phyloP scores from a whole-genome alignment of 2,797 vertebrate genomes.

The Philypnodon macrostomus region DNA sequence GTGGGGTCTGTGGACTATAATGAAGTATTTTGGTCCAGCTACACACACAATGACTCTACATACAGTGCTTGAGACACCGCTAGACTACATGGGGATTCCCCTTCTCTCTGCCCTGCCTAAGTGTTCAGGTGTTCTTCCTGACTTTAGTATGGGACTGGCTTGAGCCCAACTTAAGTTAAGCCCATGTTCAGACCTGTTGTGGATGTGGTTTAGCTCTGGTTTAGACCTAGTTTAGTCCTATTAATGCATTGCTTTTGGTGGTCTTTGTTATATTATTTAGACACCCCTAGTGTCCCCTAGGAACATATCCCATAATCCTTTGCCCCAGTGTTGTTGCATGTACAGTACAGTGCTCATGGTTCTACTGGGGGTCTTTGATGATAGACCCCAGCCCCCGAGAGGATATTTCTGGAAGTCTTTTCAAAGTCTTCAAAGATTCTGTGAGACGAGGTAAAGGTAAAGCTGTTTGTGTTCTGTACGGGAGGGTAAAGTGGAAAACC shows the following conservation, averaged over 20 bases:
- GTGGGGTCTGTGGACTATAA: slow-evolving; percentile 40
- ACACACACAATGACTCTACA: slow-evolving; percentile 40
- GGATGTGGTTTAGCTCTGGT: too few species aligned
- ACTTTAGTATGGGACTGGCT: slow-evolving; percentile 37
- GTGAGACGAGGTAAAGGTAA: slow-evolving; percentile 27
- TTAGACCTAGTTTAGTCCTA: too few species aligned
- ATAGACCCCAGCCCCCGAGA: slow-evolving; percentile 39
- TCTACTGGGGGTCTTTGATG: slow-evolving; percentile 60
- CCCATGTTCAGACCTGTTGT: too few species aligned
- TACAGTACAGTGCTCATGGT: slow-evolving; percentile 15
- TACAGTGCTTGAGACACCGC: slow-evolving; percentile 43
- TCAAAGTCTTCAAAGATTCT: slow-evolving; percentile 50
- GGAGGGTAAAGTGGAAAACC: slow-evolving; percentile 14
- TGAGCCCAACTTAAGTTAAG: too few species aligned
- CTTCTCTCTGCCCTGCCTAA: slow-evolving; percentile 24
- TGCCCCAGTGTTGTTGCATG: slow-evolving; percentile 21
- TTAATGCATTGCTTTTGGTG: too few species aligned
- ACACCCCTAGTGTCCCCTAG: too few species aligned
- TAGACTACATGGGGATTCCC: slow-evolving; percentile 56
- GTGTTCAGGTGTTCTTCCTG: slow-evolving; percentile 61
- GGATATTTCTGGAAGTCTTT: slow-evolving; percentile 32
- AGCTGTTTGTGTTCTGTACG: slow-evolving; percentile 46
- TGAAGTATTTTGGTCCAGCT: slow-evolving; percentile 51
- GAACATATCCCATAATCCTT: slow-evolving; percentile 39
- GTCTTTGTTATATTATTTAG: too few species aligned